These are phyloP conservation scores for Conopomorpha cramerella DNA, from an alignment of 1,140 invertebrate genomes.

Conservation along the genomic window DNA sequence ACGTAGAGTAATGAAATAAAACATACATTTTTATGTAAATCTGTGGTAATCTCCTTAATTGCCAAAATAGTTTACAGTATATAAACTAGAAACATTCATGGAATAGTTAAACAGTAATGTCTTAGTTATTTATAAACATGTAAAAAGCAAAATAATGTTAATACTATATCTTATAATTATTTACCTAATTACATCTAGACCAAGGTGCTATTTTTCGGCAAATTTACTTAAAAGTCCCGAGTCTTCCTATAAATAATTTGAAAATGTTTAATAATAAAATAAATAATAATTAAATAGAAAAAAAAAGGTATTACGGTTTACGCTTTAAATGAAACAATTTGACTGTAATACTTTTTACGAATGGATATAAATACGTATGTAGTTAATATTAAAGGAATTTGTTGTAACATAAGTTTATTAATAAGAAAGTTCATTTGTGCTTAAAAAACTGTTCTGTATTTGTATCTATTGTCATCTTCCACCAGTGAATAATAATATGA, in stretches of 20 bases:
- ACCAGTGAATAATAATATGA: too few species aligned
- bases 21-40: constrained; percentile 11
- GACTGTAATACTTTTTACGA: too few species aligned
- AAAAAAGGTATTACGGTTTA: constrained; percentile 47
- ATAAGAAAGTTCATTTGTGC: too few species aligned
- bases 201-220: not conserved
- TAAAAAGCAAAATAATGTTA: too few species aligned
- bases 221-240: constrained; percentile 18
- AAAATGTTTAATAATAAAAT: constrained; percentile 13
- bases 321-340: constrained; percentile 56
- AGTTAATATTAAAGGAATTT: too few species aligned
- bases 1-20: not conserved
- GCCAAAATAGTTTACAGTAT: constrained; percentile 43
- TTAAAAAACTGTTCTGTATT: too few species aligned
- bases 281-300: too few species aligned
- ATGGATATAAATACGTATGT: too few species aligned
- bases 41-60: constrained; percentile 59
- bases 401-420: too few species aligned
- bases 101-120: constrained; percentile 5
- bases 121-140: not conserved
- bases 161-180: too few species aligned
- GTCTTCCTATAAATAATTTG: constrained; percentile 12
- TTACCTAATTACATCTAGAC: too few species aligned
- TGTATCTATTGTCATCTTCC: too few species aligned
- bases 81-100: constrained; percentile 11